Conservation (phyloP, 2,888 invertebrate species). For the Tupiocoris notatus region DNA sequence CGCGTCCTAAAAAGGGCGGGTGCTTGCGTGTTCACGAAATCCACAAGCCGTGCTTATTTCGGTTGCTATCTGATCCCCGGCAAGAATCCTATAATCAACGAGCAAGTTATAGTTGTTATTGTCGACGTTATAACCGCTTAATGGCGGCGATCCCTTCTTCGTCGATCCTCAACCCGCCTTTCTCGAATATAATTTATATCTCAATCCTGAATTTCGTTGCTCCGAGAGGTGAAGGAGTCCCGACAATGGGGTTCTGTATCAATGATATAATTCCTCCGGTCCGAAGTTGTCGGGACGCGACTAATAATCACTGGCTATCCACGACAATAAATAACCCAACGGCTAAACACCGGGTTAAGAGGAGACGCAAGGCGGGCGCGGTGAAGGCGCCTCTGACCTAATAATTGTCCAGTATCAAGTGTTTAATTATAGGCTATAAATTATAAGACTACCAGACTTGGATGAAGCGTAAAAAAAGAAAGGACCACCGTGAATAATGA, state of each 20-base stretch:
- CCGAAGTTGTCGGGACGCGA: constrained; percentile 25
- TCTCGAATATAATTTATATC: constrained; percentile 41
- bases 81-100: constrained; percentile 41
- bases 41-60: constrained; percentile 23
- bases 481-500: constrained; percentile 37
- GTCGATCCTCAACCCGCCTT: constrained; percentile 17
- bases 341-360: constrained; percentile 40
- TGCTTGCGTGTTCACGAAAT: constrained; percentile 41
- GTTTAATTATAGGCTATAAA: constrained; percentile 44
- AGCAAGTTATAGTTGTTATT: constrained; percentile 42
- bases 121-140: constrained; percentile 42
- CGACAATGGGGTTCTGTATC: constrained; percentile 19
- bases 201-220: constrained; percentile 24
- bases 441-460: constrained; percentile 41
- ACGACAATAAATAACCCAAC: constrained; percentile 40
- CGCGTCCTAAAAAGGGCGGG: neutral
- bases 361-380: constrained; percentile 9
- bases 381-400: constrained; percentile 42
- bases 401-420: constrained; percentile 44
- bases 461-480: constrained; percentile 20
- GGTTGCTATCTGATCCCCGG: constrained; percentile 32
- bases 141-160: constrained; percentile 39
- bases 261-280: constrained; percentile 41
- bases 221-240: neutral
- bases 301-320: constrained; percentile 39